phyloP scores from a whole-genome alignment of 2,797 vertebrate genomes.

The Heliangelus exortis region DNA sequence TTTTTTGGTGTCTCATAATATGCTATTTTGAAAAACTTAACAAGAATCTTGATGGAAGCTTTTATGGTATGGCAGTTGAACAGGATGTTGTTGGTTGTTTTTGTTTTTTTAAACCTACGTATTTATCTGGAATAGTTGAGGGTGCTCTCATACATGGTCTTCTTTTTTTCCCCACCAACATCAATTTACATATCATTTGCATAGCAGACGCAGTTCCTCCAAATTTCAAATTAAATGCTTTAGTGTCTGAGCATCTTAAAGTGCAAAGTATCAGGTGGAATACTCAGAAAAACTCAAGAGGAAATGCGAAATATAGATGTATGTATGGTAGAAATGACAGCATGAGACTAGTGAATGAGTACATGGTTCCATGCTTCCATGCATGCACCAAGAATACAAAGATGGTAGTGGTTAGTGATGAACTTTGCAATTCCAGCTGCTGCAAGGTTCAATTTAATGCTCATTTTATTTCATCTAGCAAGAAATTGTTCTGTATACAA shows the following conservation, averaged over 20 bases:
- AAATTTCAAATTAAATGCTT: slow-evolving; percentile 48
- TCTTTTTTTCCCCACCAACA: background rate
- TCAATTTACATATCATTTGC: slow-evolving; percentile 14
- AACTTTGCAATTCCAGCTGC: background rate
- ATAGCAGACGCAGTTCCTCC: slow-evolving; percentile 34
- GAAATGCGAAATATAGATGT: background rate
- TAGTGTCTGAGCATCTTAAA: slow-evolving; percentile 23
- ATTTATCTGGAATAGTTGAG: slow-evolving; percentile 59
- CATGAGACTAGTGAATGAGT: background rate
- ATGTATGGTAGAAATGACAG: background rate
- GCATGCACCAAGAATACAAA: background rate
- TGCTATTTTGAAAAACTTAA: background rate
- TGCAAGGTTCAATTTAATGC: background rate
- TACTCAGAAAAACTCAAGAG: background rate
- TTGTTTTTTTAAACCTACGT: slow-evolving; percentile 9
- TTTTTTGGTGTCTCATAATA: background rate
- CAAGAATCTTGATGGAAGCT: slow-evolving; percentile 24
- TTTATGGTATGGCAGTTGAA: slow-evolving; percentile 56
- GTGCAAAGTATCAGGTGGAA: background rate
- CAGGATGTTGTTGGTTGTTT: background rate
- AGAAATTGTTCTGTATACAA: background rate
- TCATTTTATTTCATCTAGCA: background rate
- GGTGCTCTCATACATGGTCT: background rate
- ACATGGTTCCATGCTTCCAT: background rate
- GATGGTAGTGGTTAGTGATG: background rate